Evolutionary conservation across 2,797 vertebrate species (phyloP).

Genomic region (Pipistrellus pygmaeus): DNA sequence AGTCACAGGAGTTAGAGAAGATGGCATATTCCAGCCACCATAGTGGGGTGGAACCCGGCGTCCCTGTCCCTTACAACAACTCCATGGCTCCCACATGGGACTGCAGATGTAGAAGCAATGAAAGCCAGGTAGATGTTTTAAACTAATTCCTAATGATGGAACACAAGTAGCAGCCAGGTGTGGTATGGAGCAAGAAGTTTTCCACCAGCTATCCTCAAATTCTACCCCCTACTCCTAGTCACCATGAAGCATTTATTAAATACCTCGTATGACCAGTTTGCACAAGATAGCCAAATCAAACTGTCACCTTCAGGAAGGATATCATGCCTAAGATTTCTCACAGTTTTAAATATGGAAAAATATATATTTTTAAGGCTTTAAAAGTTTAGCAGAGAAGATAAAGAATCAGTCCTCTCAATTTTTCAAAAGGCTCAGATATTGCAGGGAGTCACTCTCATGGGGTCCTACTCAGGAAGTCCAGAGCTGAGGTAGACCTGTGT

Average conservation of each 20-base stretch:
- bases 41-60: rapidly evolving
- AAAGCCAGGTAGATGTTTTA: not conserved
- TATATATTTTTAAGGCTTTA: too few species aligned
- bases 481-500: too few species aligned
- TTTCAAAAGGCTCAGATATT: too few species aligned
- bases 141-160: not conserved
- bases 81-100: not conserved
- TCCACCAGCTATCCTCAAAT: not conserved
- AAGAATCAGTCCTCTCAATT: too few species aligned
- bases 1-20: not conserved
- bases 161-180: not conserved
- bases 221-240: not conserved
- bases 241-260: not conserved
- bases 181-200: not conserved
- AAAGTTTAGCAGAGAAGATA: too few species aligned
- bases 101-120: not conserved
- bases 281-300: not conserved
- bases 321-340: not conserved
- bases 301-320: not conserved
- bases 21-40: not conserved
- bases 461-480: too few species aligned
- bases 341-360: not conserved
- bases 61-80: not conserved
- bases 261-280: not conserved
- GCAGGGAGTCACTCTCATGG: too few species aligned